phyloP scores from a whole-genome alignment of 2,113 vertebrate species.

The Anguilla rostrata region DNA sequence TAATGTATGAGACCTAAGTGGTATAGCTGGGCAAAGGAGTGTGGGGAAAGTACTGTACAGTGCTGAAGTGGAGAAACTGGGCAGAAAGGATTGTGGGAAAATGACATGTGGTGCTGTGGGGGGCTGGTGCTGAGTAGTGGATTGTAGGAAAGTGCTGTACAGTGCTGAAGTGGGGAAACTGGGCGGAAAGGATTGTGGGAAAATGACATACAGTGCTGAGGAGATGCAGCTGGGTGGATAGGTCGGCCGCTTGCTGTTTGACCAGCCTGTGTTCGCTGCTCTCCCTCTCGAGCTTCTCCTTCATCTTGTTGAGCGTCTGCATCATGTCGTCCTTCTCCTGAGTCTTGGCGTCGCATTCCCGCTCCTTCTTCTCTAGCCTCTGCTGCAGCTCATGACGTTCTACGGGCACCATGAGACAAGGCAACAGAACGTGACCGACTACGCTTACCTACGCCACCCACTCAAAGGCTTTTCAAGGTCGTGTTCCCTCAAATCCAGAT shows the following conservation, averaged over 20 bases:
- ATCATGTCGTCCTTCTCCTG: constrained; percentile 99
- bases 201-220: constrained; percentile 81
- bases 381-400: constrained; percentile 94
- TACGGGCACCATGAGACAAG: constrained; percentile 44
- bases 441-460: background rate
- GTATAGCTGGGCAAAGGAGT: background rate
- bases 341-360: constrained; percentile 93
- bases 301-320: constrained; percentile 98
- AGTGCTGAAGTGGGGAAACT: background rate
- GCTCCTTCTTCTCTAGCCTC: constrained; percentile 93
- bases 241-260: constrained; percentile 91
- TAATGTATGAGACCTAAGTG: background rate
- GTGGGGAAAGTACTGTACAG: background rate
- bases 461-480: background rate
- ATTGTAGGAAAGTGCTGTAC: background rate
- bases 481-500: background rate
- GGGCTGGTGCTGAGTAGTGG: constrained; percentile 23
- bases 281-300: constrained; percentile 96
- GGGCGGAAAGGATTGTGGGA: background rate
- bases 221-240: constrained; percentile 80
- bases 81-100: background rate
- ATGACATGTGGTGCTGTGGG: constrained; percentile 84
- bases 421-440: background rate
- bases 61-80: background rate
- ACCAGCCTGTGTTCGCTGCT: constrained; percentile 88